A percentile compares a stretch with the other conserved stretches of the same genome.
These are phyloP conservation scores for Alexandromys fortis DNA, from an alignment of 2,113 vertebrate genomes.

Conservation along the genomic window DNA sequence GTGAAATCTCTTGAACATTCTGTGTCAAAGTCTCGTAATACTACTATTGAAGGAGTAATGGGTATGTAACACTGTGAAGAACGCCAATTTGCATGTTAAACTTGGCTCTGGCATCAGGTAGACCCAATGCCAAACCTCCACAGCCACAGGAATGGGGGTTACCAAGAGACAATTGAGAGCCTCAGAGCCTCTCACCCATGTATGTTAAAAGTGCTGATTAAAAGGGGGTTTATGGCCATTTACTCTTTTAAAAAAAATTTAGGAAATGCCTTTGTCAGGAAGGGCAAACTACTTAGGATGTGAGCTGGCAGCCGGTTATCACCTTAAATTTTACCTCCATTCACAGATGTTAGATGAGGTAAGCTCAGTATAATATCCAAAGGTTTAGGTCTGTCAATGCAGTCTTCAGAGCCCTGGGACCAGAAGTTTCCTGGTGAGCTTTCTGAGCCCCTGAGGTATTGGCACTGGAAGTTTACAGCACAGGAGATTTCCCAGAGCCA, in stretches of 20 bases:
- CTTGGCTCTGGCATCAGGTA: not conserved
- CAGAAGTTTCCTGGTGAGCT: conserved; percentile 64
- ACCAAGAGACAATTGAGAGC: not conserved
- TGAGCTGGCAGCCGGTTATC: not conserved
- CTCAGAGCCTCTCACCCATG: not conserved
- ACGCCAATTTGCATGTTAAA: not conserved
- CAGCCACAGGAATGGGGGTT: not conserved
- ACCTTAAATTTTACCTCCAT: conserved; percentile 34
- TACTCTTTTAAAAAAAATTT: not conserved
- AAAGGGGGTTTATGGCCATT: not conserved
- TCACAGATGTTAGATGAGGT: conserved; percentile 55
- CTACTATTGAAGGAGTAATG: not conserved
- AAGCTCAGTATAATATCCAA: conserved; percentile 14
- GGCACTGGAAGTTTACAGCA: conserved; percentile 45
- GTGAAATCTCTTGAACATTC: conserved; percentile 11
- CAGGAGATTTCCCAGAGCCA: conserved; percentile 32
- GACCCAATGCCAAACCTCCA: not conserved
- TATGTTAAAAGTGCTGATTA: not conserved
- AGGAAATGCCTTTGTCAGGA: conserved; percentile 28
- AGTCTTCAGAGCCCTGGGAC: conserved; percentile 48
- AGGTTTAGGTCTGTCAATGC: conserved; percentile 4
- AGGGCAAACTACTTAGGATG: conserved; percentile 11
- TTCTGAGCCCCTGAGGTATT: conserved; percentile 67
- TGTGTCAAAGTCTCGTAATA: not conserved
- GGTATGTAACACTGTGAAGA: not conserved